Percentiles rank a stretch among this genome's conserved stretches.
Evolutionary conservation across 2,113 vertebrate genomes (phyloP).

Genomic region (Sula dactylatra): DNA sequence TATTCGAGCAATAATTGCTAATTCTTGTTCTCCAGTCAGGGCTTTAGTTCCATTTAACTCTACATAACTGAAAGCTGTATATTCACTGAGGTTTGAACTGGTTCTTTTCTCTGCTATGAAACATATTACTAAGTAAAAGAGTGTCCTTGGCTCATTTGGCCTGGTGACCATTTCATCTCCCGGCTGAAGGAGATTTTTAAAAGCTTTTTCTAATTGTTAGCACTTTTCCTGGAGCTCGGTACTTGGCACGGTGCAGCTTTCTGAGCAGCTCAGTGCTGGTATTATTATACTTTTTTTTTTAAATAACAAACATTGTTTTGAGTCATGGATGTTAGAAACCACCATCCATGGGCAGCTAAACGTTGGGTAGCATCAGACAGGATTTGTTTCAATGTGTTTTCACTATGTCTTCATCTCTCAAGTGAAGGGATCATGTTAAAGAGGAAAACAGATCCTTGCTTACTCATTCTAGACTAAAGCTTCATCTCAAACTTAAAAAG

Average conservation of each 20-base stretch:
- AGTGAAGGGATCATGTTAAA: fast-evolving
- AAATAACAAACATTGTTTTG: neutral
- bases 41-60: neutral
- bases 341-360: neutral
- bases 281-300: neutral
- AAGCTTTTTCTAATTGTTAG: neutral
- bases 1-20: fast-evolving
- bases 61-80: neutral
- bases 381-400: neutral
- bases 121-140: neutral
- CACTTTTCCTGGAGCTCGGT: neutral
- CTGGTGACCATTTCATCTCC: neutral
- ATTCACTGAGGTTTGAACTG: fast-evolving
- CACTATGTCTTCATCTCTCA: neutral
- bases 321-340: neutral
- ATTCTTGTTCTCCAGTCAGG: fast-evolving
- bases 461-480: neutral
- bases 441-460: neutral
- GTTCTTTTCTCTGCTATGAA: neutral
- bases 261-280: neutral
- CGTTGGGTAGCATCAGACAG: neutral
- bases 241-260: neutral
- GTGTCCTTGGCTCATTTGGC: neutral
- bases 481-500: neutral
- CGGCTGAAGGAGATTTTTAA: neutral